phyloP scores from a whole-genome alignment of 2,113 vertebrate genomes.

The Diphyllodes magnificus region DNA sequence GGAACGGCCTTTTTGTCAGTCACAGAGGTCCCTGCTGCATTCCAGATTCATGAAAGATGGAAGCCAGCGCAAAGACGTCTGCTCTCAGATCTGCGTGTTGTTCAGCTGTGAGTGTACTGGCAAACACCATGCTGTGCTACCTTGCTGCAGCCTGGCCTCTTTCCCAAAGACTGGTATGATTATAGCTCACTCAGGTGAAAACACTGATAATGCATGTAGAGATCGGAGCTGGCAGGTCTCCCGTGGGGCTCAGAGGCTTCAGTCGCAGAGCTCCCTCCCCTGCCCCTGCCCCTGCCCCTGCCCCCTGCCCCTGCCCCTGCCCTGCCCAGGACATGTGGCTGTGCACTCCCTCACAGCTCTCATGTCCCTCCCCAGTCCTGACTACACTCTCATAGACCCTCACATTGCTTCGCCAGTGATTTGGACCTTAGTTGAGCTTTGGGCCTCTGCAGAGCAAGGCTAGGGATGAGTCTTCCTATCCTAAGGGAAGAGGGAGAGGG shows the following conservation, averaged over 20 bases:
- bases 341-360: background rate
- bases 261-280: background rate
- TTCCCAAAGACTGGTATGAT: background rate
- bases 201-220: background rate
- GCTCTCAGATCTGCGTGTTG: background rate
- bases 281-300: background rate
- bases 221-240: background rate
- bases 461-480: background rate
- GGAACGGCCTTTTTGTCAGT: conserved; percentile 18
- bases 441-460: background rate
- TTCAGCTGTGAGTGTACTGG: background rate
- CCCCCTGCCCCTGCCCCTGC: background rate
- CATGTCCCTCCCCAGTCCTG: background rate
- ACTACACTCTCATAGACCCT: background rate
- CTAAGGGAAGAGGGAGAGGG: background rate
- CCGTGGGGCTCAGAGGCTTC: background rate
- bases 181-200: background rate
- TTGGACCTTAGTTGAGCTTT: background rate
- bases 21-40: conserved; percentile 29
- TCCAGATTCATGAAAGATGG: conserved; percentile 34
- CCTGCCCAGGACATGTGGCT: background rate
- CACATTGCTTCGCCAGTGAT: background rate
- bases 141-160: background rate
- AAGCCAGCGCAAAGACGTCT: background rate
- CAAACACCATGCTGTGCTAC: background rate